phyloP scores from a whole-genome alignment of 2,797 vertebrate genomes.

The Eulemur albifrons region DNA sequence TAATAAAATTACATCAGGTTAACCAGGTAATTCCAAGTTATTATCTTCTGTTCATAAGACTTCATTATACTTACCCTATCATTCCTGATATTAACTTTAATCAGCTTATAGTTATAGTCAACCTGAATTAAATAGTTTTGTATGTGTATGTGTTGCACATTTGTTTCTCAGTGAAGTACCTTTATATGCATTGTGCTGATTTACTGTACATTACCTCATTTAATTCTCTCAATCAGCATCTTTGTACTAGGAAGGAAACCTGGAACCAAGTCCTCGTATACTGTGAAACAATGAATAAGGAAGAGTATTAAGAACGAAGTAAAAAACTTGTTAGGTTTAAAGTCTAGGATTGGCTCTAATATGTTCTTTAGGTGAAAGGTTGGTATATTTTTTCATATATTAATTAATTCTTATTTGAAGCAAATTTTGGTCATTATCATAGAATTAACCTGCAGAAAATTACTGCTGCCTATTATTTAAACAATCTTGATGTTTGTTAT shows the following conservation, averaged over 20 bases:
- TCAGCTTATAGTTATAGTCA: not conserved
- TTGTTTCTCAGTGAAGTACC: not conserved
- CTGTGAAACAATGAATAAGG: not conserved
- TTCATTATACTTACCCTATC: not conserved
- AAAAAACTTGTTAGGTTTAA: not conserved
- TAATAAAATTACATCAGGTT: not conserved
- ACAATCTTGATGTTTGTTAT: not conserved
- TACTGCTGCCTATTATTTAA: not conserved
- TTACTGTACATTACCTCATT: not conserved
- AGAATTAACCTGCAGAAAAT: not conserved
- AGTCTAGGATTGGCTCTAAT: not conserved
- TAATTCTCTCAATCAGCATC: not conserved
- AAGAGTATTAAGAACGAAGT: not conserved
- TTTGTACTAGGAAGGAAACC: not conserved
- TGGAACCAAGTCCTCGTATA: not conserved
- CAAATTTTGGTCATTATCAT: not conserved
- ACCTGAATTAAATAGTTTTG: not conserved
- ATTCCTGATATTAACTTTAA: not conserved
- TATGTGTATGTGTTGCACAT: not conserved
- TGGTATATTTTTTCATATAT: not conserved
- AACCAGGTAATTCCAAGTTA: not conserved
- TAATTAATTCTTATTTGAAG: not conserved
- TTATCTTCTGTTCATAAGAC: not conserved
- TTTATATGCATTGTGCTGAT: not conserved
- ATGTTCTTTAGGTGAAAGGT: not conserved